A percentile compares a stretch with the other conserved stretches of the same genome.
These are phyloP conservation scores for Drosophila mayri DNA, from an alignment of 1,140 invertebrate species.

Conservation along the genomic window DNA sequence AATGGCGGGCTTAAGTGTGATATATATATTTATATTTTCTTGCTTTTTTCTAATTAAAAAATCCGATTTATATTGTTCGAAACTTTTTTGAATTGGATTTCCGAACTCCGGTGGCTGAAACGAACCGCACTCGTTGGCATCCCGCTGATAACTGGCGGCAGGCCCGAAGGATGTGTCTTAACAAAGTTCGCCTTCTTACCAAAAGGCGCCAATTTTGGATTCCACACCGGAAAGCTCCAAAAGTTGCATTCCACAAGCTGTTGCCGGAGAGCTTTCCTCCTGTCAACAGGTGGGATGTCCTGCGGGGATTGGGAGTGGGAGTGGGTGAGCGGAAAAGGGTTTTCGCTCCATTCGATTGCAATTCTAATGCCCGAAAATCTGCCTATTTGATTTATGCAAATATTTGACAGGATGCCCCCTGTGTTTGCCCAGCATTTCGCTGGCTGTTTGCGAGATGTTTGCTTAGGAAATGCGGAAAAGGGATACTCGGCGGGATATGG, in stretches of 20 bases:
- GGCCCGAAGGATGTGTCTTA: slow-evolving; percentile 57
- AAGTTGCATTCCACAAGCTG: slow-evolving; percentile 62
- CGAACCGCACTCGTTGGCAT: slow-evolving; percentile 63
- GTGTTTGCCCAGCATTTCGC: slow-evolving; percentile 63
- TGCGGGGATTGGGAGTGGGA: background rate
- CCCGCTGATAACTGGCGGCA: slow-evolving; percentile 69
- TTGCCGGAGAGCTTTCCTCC: slow-evolving; percentile 34
- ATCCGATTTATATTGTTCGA: background rate
- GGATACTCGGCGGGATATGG: slow-evolving; percentile 22
- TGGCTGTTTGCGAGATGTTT: slow-evolving; percentile 42
- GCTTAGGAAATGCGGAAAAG: slow-evolving; percentile 52
- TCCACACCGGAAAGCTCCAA: slow-evolving; percentile 66
- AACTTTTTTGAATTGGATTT: slow-evolving; percentile 1
- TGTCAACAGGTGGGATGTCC: slow-evolving; percentile 35
- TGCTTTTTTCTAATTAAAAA: slow-evolving; percentile 4
- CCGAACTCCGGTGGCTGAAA: background rate
- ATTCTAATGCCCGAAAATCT: slow-evolving; percentile 59
- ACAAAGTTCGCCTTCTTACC: slow-evolving; percentile 69
- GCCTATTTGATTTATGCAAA: slow-evolving; percentile 78
- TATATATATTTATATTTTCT: slow-evolving; percentile 3
- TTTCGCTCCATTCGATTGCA: slow-evolving; percentile 48
- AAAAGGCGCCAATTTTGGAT: slow-evolving; percentile 68
- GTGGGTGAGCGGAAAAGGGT: background rate
- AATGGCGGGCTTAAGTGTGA: background rate
- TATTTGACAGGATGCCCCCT: slow-evolving; percentile 44